phyloP scores from a whole-genome alignment of 1,140 invertebrate genomes.

The Brachystomella parvula region DNA sequence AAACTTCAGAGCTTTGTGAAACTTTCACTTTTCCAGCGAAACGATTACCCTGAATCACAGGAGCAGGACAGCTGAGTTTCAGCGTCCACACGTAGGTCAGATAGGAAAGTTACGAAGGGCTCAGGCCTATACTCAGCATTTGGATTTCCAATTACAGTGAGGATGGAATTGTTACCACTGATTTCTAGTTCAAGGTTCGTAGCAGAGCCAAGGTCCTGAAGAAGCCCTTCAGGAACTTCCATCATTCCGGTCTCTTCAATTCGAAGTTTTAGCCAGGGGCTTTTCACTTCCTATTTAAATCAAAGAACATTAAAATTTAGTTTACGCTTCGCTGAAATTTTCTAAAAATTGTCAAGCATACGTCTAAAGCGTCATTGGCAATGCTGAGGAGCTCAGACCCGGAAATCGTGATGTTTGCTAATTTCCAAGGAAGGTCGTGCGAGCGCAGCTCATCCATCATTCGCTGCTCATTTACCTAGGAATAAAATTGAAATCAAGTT shows the following conservation, averaged over 20 bases:
- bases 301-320: neutral
- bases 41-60: constrained; percentile 25
- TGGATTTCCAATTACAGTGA: constrained; percentile 21
- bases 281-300: constrained; percentile 10
- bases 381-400: constrained; percentile 16
- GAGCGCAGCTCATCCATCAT: constrained; percentile 2
- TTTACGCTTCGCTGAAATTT: neutral
- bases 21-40: neutral
- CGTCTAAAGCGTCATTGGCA: constrained; percentile 14
- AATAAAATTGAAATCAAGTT: neutral
- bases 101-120: constrained; percentile 16
- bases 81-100: neutral
- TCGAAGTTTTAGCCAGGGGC: constrained; percentile 8
- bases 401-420: constrained; percentile 12
- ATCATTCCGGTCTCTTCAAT: constrained; percentile 18
- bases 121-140: constrained; percentile 17
- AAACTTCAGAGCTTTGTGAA: neutral
- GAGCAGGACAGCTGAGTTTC: constrained; percentile 14
- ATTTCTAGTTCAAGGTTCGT: constrained; percentile 16
- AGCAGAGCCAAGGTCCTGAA: constrained; percentile 15
- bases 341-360: constrained; percentile 1
- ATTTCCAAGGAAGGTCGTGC: constrained; percentile 16
- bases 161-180: constrained; percentile 19
- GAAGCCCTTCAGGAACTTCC: constrained; percentile 11
- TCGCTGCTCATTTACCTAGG: constrained; percentile 5